Base-by-base conservation (phyloP, 2,113 vertebrate species). In the Ahaetulla prasina region DNA sequence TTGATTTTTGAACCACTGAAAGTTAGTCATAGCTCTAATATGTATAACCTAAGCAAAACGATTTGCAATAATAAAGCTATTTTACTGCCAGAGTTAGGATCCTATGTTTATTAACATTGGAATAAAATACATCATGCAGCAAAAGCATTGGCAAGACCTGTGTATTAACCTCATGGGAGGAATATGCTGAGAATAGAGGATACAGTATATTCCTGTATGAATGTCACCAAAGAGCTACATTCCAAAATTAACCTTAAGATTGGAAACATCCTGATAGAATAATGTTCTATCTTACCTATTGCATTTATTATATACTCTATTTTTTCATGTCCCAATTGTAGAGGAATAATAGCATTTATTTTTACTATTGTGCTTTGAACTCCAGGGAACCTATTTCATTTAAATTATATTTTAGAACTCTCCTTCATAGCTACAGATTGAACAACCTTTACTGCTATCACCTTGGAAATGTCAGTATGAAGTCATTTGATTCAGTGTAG, bases 361-460 rank as follows among this genome's bases (percentile, higher is more conserved):
- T 18, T 87, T 94, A 43, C 30, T 22, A 30, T 0, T 80, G 2
- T 80, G 88, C 1, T 16, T 92, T 88, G 89, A 92, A 89, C 92
- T 93, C 89, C 93, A 93, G 27, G 6, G 60, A 80, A n/a, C 18
- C 45, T 25, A 50, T 55, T 89, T 80, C 91, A 57, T 80, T 93
- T 8, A 86, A 25, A 2, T 68, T 57, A 91, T 89, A 27, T n/a
- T 39, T 84, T 45, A 54, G 20, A 84, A 14, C 30, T 30, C 50
- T 45, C 43, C 25, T 57, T 63, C 27, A 88, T 54, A 88, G 22
- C 87, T 22, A 20, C n/a, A 20, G n/a, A 88, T 88, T 54, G n/a
- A 54, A 88, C 54, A 88, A 88, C 50, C 30, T 53, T 54, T 50
- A 90, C 8, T 86, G 23, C 25, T 86, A 49, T 86, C 47, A 86